Evolutionary conservation across 2,888 invertebrate species (phyloP), one percentile per base, ranked within the genome.

Genomic region (Heliconius aoede): DNA sequence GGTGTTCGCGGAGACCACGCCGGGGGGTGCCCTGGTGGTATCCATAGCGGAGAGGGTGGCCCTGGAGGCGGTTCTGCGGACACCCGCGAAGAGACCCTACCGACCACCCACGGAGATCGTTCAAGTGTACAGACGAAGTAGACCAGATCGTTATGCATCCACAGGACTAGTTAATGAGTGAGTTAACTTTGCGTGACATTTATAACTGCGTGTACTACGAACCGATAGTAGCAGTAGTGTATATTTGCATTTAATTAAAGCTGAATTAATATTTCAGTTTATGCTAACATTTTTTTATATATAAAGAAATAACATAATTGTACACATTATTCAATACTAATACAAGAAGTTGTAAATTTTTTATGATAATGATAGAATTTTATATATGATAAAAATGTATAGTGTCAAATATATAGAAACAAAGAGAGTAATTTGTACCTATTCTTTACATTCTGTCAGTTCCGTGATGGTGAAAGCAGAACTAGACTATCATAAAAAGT

Each of bases 101-200:
- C 95, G 98, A 26, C 98, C 98, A 18, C 97, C 97, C 51, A 97
- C 97, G 2, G 97, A 97, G 91, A 97, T 97, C 81, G 96, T 97
- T 32, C 96, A 96, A 69, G 95, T 96, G 83, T 98, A 98, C 90
- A 94, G 98, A 46, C 95, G 92, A 74, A 96, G 96, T 64, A 94
- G 97, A 26, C 97, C 97, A 0, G 98, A 98, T 85, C 95, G 97
- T 87, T 98, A 98, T 88, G 96, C 97, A 46, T 97, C 97, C 81
- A 95, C 96, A 32, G 98, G 98, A 81, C 95, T 98, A 72, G 97
- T 97, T 46, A 98, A 98, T 88, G 97, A 97, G 96, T 97, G 93
- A 96, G 97, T 95, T 83, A 83, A 82, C 79, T 82, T 65, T 71
- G 58, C 72, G 60, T 58, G 60, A 69, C 55, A 55, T 55, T 32